Conservation (phyloP, 2,797 vertebrate species). For the Morelia viridis region DNA sequence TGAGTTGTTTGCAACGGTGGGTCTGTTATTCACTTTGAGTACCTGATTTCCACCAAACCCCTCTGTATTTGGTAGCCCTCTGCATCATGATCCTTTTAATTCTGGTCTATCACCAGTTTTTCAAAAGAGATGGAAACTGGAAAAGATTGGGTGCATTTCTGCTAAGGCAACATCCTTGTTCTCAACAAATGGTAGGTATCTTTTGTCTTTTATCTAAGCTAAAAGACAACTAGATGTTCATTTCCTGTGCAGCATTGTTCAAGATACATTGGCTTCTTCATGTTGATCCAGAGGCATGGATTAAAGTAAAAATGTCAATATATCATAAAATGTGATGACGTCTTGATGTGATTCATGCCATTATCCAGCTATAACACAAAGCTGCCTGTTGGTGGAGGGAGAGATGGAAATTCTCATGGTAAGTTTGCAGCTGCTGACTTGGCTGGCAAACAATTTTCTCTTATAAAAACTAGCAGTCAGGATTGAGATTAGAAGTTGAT, state of each 20-base stretch:
- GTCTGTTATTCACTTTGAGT: not conserved
- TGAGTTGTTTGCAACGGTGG: not conserved
- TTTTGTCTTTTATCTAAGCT: constrained; percentile 13
- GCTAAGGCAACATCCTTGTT: not conserved
- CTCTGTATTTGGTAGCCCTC: not conserved
- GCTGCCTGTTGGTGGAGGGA: constrained; percentile 5
- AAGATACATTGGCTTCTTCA: constrained; percentile 57
- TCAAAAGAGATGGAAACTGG: not conserved
- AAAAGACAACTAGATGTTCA: constrained; percentile 49
- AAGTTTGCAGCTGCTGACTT: constrained; percentile 40
- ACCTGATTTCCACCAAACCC: not conserved
- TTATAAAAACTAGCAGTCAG: constrained; percentile 33
- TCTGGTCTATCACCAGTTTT: not conserved
- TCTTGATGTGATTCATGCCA: constrained; percentile 13
- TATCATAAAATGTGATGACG: not conserved
- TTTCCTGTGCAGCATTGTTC: constrained; percentile 16
- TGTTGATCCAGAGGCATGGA: constrained; percentile 39
- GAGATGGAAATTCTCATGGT: not conserved
- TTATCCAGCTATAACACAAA: constrained; percentile 22
- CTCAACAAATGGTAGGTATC: constrained; percentile 13
- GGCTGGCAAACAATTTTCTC: constrained; percentile 25
- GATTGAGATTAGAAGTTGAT: not conserved
- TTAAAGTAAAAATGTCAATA: constrained; percentile 32
- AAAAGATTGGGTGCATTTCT: not conserved
- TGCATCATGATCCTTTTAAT: not conserved